Evolutionary conservation across 2,888 invertebrate genomes (phyloP).

Genomic region (Callyntrura sp.): DNA sequence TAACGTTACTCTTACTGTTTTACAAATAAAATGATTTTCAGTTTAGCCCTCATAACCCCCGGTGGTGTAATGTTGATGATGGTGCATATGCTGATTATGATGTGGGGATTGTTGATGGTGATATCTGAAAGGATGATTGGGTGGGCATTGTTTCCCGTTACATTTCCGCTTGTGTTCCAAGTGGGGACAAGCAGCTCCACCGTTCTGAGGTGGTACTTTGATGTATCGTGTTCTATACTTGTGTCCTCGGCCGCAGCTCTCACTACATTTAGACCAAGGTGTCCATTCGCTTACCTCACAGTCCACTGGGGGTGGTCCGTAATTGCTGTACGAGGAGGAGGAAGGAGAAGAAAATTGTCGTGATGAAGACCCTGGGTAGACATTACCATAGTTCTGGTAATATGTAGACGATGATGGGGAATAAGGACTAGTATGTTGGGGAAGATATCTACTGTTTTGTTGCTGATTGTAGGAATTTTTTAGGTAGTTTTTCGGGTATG

Average conservation of each 20-base stretch:
- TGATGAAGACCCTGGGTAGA: constrained; percentile 8
- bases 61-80: constrained; percentile 54
- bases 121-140: constrained; percentile 77
- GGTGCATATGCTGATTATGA: constrained; percentile 20
- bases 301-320: constrained; percentile 82
- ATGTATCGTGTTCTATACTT: constrained; percentile 83
- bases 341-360: constrained; percentile 47
- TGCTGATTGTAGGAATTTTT: constrained; percentile 1
- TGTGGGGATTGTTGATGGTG: constrained; percentile 68
- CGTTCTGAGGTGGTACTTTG: constrained; percentile 82
- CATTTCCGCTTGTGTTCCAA: constrained; percentile 82
- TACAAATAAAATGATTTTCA: constrained; percentile 23
- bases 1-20: background rate
- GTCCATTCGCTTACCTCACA: constrained; percentile 85
- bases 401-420: constrained; percentile 51
- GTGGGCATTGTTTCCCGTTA: constrained; percentile 79
- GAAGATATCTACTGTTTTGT: constrained; percentile 24
- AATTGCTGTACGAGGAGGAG: constrained; percentile 67
- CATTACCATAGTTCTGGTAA: constrained; percentile 64
- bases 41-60: constrained; percentile 51
- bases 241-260: constrained; percentile 85
- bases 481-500: constrained; percentile 34
- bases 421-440: constrained; percentile 62
- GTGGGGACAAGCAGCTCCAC: constrained; percentile 80
- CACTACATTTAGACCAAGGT: constrained; percentile 86